Evolutionary conservation across 2,888 invertebrate species (phyloP).

Genomic region (Trichogramma dendrolimi): DNA sequence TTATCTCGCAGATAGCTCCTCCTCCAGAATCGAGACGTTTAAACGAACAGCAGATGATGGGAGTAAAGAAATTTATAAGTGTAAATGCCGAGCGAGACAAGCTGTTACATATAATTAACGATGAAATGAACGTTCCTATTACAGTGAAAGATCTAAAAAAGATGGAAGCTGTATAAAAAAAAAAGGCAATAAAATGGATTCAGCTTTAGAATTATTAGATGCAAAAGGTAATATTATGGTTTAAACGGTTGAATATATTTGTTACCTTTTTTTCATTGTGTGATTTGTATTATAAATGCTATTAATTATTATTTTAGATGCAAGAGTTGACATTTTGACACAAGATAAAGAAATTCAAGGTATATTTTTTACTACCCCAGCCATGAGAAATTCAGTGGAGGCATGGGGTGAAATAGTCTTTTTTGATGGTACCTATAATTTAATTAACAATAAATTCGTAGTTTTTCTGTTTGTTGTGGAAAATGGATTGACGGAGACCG

Average conservation of each 20-base stretch:
- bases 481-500: slow-evolving; percentile 3
- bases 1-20: not conserved
- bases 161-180: not conserved
- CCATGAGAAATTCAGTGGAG: not conserved
- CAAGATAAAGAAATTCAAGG: not conserved
- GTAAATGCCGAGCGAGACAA: not conserved
- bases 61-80: not conserved
- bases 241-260: too few relatives aligned
- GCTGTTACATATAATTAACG: not conserved
- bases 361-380: not conserved
- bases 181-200: not conserved
- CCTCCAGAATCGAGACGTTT: not conserved
- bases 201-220: not conserved
- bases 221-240: not conserved
- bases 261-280: too few relatives aligned
- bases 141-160: not conserved
- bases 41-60: not conserved
- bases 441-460: not conserved
- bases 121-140: too few relatives aligned
- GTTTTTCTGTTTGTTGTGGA: not conserved
- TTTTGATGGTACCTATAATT: slow-evolving; percentile 6
- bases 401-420: not conserved
- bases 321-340: not conserved
- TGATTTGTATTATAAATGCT: not conserved
- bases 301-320: not conserved